Base-by-base conservation (phyloP, 2,113 vertebrate species). In the Bubo blakistoni region DNA sequence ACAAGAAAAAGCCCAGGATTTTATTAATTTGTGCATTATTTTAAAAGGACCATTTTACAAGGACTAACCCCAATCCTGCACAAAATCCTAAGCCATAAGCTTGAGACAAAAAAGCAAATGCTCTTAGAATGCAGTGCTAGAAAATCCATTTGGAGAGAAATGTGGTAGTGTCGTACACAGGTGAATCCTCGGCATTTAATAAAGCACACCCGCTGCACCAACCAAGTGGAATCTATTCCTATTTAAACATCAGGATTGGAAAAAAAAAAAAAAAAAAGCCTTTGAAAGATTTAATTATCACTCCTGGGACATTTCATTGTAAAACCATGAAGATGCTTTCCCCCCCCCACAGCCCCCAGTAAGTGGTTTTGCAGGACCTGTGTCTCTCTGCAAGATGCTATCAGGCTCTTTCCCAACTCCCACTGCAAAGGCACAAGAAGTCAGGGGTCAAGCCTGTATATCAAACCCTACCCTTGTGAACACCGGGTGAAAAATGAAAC, bases 51-150 rank as follows among this genome's bases (percentile, higher is more conserved):
- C 47, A 10, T 82, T 95, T 90, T 90, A 80, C 58, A 90, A 81
- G 84, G 72, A 63, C 96, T 96, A 97, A 95, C 87, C 95, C 59
- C 36, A 95, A 95, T 96, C 97, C 96, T 82, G 84, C 74, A 92
- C 67, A 91, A 95, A 97, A 96, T 96, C 92, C 97, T 95, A 95
- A 97, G 67, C 89, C 6, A 0, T 95, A 95, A 97, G 96, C 91
- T 94, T 86, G 91, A 97, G 93, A 96, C 94, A 97, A 94, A 96
- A 96, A 95, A 91, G 87, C 74, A 94, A 97, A 96, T 93, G 79
- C 93, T 94, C 86, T 95, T 96, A 96, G 95, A 95, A 85, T 0
- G 0, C 47, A 7, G 58, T 0, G 0, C 46, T 70, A 62, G 58
- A 89, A 96, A 95, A 96, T 89, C 83, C 73, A 16, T 79, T 92